phyloP scores from a whole-genome alignment of 2,113 vertebrate species.

The Clinocottus analis region DNA sequence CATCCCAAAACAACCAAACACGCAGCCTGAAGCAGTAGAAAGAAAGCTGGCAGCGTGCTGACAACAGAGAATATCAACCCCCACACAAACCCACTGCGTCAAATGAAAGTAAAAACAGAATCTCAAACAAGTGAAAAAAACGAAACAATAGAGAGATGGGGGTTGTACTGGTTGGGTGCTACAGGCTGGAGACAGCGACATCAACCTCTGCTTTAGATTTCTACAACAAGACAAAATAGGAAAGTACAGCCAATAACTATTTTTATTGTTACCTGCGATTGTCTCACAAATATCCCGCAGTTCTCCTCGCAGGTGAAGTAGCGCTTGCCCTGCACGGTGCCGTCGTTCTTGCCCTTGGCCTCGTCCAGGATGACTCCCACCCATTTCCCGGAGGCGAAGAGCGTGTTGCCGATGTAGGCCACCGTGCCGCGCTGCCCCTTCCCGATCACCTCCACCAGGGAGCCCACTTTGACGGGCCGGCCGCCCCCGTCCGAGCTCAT shows the following conservation, averaged over 20 bases:
- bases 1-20: slow-evolving; percentile 2
- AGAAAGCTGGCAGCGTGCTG: background rate
- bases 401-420: slow-evolving; percentile 94
- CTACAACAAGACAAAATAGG: background rate
- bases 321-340: slow-evolving; percentile 94
- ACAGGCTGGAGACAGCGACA: background rate
- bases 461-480: slow-evolving; percentile 91
- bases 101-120: slow-evolving; percentile 19
- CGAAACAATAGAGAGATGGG: background rate
- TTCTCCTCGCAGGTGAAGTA: slow-evolving; percentile 97
- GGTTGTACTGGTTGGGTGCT: background rate
- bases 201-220: background rate
- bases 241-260: background rate
- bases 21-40: background rate
- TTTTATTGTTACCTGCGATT: slow-evolving; percentile 89
- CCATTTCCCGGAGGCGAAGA: slow-evolving; percentile 97
- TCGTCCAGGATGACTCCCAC: slow-evolving; percentile 97
- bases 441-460: slow-evolving; percentile 95
- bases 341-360: slow-evolving; percentile 96
- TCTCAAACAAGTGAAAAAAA: background rate
- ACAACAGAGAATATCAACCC: slow-evolving; percentile 22
- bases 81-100: slow-evolving; percentile 25
- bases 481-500: slow-evolving; percentile 90
- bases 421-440: slow-evolving; percentile 95
- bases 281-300: slow-evolving; percentile 96